phyloP scores from a whole-genome alignment of 2,888 invertebrate species.

The Ferrisia virgata region DNA sequence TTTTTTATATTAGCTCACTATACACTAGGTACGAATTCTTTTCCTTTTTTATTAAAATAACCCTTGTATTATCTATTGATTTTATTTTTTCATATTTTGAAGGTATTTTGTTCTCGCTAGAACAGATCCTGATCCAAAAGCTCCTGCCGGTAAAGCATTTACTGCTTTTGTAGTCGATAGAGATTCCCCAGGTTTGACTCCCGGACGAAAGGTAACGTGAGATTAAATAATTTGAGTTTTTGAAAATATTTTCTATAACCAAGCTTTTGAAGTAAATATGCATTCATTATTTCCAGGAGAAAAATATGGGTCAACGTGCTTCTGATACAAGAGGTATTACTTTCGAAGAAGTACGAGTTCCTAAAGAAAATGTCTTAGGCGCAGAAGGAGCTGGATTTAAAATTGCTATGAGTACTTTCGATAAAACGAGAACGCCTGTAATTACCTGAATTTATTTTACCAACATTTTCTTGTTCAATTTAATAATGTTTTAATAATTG shows the following conservation, averaged over 20 bases:
- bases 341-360: conserved; percentile 94
- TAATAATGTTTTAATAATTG: too few species aligned
- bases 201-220: conserved; percentile 76
- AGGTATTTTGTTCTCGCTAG: conserved; percentile 90
- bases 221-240: background rate
- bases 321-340: conserved; percentile 94
- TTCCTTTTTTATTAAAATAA: too few species aligned
- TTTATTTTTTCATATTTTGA: too few species aligned
- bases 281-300: conserved; percentile 61
- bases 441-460: too few species aligned
- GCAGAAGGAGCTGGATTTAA: conserved; percentile 93
- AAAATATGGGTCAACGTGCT: conserved; percentile 94
- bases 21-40: too few species aligned
- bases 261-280: background rate
- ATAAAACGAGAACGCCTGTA: conserved; percentile 88
- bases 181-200: conserved; percentile 78
- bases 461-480: too few species aligned
- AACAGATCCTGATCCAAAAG: conserved; percentile 88
- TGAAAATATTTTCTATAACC: background rate
- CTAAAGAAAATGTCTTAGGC: conserved; percentile 86
- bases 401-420: conserved; percentile 95
- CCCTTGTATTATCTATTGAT: too few species aligned
- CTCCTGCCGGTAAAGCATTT: conserved; percentile 86
- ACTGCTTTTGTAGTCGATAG: conserved; percentile 96
- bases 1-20: too few species aligned